Conservation (phyloP, 1,140 invertebrate species). For the Hyposmocoma kahamanoa region DNA sequence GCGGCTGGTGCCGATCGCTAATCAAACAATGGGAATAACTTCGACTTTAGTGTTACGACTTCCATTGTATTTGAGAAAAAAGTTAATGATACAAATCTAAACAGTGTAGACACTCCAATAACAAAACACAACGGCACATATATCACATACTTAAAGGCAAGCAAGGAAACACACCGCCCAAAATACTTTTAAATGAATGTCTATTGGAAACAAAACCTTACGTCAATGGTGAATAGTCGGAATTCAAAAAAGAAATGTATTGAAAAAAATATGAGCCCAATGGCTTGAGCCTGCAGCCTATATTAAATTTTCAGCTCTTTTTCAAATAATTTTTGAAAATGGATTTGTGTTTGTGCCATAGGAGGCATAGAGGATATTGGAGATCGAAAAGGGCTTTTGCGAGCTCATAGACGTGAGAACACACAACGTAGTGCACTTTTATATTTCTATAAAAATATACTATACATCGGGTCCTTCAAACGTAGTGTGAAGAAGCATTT, state of each 20-base stretch:
- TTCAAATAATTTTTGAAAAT: conserved; percentile 61
- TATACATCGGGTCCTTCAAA: too few relatives aligned
- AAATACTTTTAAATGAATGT: neutral
- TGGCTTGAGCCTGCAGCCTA: conserved; percentile 27
- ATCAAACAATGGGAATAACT: conserved; percentile 59
- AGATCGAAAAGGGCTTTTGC: too few relatives aligned
- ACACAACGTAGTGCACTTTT: too few relatives aligned
- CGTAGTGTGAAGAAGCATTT: too few relatives aligned
- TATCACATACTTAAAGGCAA: conserved; percentile 24
- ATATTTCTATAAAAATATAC: too few relatives aligned
- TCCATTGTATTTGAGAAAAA: conserved; percentile 49
- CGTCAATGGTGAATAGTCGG: neutral
- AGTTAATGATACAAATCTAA: conserved; percentile 19
- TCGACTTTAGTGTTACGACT: conserved; percentile 22
- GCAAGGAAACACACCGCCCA: neutral
- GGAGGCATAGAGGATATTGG: conserved; percentile 23
- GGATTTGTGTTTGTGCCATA: conserved; percentile 44
- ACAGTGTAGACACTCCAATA: too few relatives aligned
- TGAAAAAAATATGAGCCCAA: conserved; percentile 31
- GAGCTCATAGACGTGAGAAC: too few relatives aligned
- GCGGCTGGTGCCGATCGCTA: conserved; percentile 38
- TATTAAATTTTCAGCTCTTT: conserved; percentile 55
- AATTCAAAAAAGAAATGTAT: neutral
- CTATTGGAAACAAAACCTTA: neutral
- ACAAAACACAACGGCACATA: too few relatives aligned